Evolutionary conservation across 2,888 invertebrate species (phyloP).

Genomic region (Ochropacha duplaris): DNA sequence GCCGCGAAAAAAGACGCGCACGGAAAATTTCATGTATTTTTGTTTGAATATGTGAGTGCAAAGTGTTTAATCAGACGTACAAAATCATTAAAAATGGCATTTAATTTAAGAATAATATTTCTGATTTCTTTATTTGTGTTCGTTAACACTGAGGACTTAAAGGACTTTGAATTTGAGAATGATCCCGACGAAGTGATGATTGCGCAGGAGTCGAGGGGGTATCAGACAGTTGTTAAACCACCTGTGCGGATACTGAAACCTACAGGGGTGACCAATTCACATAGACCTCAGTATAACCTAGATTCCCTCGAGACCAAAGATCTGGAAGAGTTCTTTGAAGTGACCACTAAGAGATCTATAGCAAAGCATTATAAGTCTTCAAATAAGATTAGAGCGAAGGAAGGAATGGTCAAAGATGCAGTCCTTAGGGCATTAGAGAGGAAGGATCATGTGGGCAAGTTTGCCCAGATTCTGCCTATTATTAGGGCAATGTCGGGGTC

Average conservation of each 20-base stretch:
- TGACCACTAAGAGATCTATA: conserved; percentile 48
- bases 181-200: conserved; percentile 72
- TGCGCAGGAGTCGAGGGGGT: conserved; percentile 71
- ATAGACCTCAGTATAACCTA: conserved; percentile 72
- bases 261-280: conserved; percentile 70
- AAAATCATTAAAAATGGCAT: not conserved
- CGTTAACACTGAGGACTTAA: conserved; percentile 49
- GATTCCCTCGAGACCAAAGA: conserved; percentile 66
- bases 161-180: conserved; percentile 60
- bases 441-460: conserved; percentile 83
- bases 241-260: conserved; percentile 61
- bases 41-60: conserved; percentile 29
- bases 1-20: conserved; percentile 40
- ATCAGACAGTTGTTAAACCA: conserved; percentile 64
- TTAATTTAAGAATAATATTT: conserved; percentile 31
- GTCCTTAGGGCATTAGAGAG: conserved; percentile 82
- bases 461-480: conserved; percentile 85
- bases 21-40: conserved; percentile 22
- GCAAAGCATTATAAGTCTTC: conserved; percentile 59
- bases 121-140: conserved; percentile 40
- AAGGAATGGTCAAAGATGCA: conserved; percentile 77
- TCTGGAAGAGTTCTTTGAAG: conserved; percentile 47
- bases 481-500: conserved; percentile 84
- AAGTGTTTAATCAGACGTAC: conserved; percentile 12
- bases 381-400: conserved; percentile 59